Base-by-base conservation (phyloP, 2,113 vertebrate species). In the Melanocharis versteri region DNA sequence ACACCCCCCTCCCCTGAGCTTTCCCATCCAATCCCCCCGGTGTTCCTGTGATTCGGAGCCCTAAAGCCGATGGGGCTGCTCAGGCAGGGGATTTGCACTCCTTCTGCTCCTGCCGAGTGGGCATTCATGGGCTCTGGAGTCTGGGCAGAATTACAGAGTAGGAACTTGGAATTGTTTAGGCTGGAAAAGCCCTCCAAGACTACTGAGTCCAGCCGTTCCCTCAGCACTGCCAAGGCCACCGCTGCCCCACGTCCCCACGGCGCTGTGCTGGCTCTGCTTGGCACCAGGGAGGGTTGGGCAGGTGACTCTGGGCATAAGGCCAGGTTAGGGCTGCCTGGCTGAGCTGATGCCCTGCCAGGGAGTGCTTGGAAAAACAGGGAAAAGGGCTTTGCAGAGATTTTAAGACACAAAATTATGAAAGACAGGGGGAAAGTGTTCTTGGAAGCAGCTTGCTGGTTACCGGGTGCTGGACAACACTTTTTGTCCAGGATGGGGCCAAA, bases 1-100 rank as follows among this genome's bases (percentile, higher is more conserved):
- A 9, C 37, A 0, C 8, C 23, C 60, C 40, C 6, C 1, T 13
- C 33, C 47, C 2, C 0, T 16, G 12, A 6, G 13, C n/a, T 53
- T 23, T 51, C 40, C 80, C 23, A 2, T 24, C 72, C 8, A 2
- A 39, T 37, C 35, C 13, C 27, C 30, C 7, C 21, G 0, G 0
- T 6, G 0, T 9, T 53, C 8, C 37, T 33, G 18, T 0, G 0
- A 7, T 4, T 17, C 1, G 0, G 23, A 33, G 40, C 16, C 4
- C 0, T 21, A 1, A 30, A 27, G 11, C 6, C 0, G 0, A 4
- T 4, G 30, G 1, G 4, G 44, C 18, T 9, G 58, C 58, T 23
- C 13, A 4, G 44, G 20, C 44, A 4, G 27, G 0, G n/a, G 16
- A 15, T 87, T 11, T 27, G 39, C 6, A 60, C 47, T 72, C 40